Evolutionary conservation across 2,888 invertebrate species (phyloP).

Genomic region (Lottia scabra): DNA sequence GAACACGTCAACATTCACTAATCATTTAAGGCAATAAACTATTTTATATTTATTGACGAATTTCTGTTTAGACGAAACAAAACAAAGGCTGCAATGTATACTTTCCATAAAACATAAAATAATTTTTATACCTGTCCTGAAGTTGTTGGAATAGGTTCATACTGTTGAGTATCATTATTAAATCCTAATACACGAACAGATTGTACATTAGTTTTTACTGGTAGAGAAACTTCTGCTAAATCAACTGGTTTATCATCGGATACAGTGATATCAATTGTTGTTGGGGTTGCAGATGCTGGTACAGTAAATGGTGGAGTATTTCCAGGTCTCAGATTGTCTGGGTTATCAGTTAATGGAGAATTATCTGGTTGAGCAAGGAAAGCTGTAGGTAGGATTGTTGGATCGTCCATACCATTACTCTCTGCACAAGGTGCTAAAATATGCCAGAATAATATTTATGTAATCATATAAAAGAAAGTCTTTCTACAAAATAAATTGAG

Average conservation of each 20-base stretch:
- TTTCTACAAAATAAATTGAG: too few relatives aligned
- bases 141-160: too few relatives aligned
- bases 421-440: neutral
- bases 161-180: too few relatives aligned
- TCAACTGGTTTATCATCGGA: neutral
- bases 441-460: neutral
- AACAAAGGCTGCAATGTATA: too few relatives aligned
- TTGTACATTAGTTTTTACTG: neutral
- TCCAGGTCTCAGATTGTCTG: neutral
- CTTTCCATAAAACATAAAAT: too few relatives aligned
- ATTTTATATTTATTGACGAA: too few relatives aligned
- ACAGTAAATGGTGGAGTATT: neutral
- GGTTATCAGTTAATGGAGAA: neutral
- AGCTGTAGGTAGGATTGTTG: neutral
- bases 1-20: too few relatives aligned
- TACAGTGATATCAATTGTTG: neutral
- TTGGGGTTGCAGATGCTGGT: neutral
- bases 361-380: neutral
- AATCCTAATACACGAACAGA: neutral
- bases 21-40: too few relatives aligned
- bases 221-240: neutral
- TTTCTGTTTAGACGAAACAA: too few relatives aligned
- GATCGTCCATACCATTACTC: neutral
- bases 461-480: too few relatives aligned
- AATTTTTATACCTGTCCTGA: too few relatives aligned